A percentile compares a stretch with the other conserved stretches of the same genome.
phyloP scores from a whole-genome alignment of 2,888 invertebrate genomes.

The Eilema sororculum region DNA sequence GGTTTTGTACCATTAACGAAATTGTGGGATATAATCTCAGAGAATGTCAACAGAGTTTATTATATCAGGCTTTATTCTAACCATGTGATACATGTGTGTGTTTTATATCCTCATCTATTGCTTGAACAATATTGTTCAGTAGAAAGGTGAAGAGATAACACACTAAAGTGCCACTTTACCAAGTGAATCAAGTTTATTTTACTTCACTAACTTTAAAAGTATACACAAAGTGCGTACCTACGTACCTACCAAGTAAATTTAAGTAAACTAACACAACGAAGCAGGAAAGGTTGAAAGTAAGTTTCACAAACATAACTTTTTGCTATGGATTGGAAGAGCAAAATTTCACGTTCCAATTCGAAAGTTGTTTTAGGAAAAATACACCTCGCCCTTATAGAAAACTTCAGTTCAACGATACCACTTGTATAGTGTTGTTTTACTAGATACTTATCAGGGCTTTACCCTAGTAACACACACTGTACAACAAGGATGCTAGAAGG shows the following conservation, averaged over 20 bases:
- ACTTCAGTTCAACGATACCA: not conserved
- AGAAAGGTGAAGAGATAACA: not conserved
- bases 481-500: too few species aligned
- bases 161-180: not conserved
- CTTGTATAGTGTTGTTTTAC: not conserved
- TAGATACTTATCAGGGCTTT: too few species aligned
- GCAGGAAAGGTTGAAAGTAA: not conserved
- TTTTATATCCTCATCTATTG: not conserved
- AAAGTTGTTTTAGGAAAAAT: not conserved
- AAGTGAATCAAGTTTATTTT: constrained; percentile 1
- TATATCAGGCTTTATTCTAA: not conserved
- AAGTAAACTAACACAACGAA: not conserved
- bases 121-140: not conserved
- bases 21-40: not conserved
- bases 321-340: not conserved
- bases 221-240: not conserved
- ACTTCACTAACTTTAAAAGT: not conserved
- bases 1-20: constrained; percentile 27
- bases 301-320: constrained; percentile 1
- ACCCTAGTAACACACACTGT: too few species aligned
- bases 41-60: not conserved
- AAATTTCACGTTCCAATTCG: not conserved
- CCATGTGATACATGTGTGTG: not conserved
- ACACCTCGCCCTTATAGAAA: not conserved
- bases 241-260: not conserved